Evolutionary conservation across 1,140 invertebrate genomes (phyloP).

Genomic region (Temnothorax nylanderi): DNA sequence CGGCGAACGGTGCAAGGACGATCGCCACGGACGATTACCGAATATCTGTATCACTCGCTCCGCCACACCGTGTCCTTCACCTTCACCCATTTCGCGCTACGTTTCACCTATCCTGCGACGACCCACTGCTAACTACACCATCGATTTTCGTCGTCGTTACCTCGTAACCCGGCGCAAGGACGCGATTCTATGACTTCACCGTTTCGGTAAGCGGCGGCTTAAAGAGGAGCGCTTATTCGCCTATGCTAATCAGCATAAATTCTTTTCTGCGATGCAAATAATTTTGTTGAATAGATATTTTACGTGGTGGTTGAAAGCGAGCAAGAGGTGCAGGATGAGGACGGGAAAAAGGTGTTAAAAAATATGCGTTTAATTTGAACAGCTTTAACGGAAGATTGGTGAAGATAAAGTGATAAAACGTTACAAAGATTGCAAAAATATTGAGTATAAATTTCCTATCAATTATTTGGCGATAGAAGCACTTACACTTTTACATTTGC

Average conservation of each 20-base stretch:
- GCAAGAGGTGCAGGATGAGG: neutral
- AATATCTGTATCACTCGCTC: conserved; percentile 69
- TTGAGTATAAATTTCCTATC: neutral
- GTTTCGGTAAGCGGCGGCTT: conserved; percentile 40
- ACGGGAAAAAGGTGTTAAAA: neutral
- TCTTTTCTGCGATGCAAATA: neutral
- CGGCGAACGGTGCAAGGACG: conserved; percentile 65
- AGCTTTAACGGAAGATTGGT: neutral
- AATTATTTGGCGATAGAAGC: neutral
- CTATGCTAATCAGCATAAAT: neutral
- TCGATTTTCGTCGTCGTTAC: conserved; percentile 71
- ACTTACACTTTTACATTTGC: conserved; percentile 10
- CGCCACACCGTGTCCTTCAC: conserved; percentile 69
- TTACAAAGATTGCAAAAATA: neutral
- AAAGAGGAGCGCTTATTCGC: conserved; percentile 34
- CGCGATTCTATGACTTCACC: conserved; percentile 56
- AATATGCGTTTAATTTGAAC: neutral
- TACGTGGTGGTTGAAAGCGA: too few species aligned
- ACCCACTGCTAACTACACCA: conserved; percentile 68
- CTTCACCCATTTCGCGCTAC: conserved; percentile 70
- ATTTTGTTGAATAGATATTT: neutral
- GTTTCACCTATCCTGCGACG: conserved; percentile 64
- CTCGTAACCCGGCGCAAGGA: conserved; percentile 56
- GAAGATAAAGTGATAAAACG: neutral
- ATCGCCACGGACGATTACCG: conserved; percentile 67